Evolutionary conservation across 2,888 invertebrate genomes (phyloP).

Genomic region (Tetropium fuscum): DNA sequence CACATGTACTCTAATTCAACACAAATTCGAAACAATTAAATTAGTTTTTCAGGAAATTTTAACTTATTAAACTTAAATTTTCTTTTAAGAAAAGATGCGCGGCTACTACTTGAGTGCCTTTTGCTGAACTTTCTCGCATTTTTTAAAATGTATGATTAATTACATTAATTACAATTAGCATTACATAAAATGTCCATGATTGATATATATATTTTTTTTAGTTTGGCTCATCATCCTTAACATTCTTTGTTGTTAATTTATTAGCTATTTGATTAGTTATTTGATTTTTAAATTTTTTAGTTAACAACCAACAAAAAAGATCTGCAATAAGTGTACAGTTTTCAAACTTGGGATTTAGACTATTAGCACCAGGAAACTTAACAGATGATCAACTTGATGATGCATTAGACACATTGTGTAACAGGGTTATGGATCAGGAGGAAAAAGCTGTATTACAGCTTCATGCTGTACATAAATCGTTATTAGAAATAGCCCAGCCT

Average conservation of each 20-base stretch:
- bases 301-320: conserved; percentile 74
- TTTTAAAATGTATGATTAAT: too few relatives aligned
- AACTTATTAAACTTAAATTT: too few relatives aligned
- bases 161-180: too few relatives aligned
- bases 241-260: neutral
- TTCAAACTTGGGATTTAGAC: conserved; percentile 83
- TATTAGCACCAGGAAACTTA: conserved; percentile 87
- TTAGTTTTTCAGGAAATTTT: too few relatives aligned
- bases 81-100: too few relatives aligned
- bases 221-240: too few relatives aligned
- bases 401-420: conserved; percentile 81
- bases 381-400: conserved; percentile 80
- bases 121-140: too few relatives aligned
- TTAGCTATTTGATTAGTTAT: neutral
- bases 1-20: too few relatives aligned
- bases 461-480: conserved; percentile 70
- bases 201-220: too few relatives aligned
- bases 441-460: conserved; percentile 81
- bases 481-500: conserved; percentile 62
- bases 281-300: conserved; percentile 65
- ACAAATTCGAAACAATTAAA: too few relatives aligned
- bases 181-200: too few relatives aligned
- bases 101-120: too few relatives aligned
- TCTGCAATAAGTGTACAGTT: conserved; percentile 86
- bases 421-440: conserved; percentile 81